phyloP scores from a whole-genome alignment of 2,113 vertebrate species.

The Sitta europaea region DNA sequence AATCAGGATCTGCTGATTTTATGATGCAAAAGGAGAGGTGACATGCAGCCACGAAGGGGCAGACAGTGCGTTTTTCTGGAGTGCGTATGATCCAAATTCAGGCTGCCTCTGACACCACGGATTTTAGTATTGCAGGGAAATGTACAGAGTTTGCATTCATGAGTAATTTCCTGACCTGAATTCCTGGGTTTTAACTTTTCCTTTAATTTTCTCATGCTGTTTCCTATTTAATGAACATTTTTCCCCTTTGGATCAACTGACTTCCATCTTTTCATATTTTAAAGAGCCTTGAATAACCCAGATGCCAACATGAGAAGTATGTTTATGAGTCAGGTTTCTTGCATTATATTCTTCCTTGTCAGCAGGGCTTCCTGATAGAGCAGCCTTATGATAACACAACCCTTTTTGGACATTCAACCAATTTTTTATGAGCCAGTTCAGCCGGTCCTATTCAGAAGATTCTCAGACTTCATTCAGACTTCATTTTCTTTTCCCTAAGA shows the following conservation, averaged over 20 bases:
- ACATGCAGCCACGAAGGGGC: background rate
- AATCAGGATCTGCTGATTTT: background rate
- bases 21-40: background rate
- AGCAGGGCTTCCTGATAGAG: background rate
- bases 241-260: background rate
- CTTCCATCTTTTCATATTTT: background rate
- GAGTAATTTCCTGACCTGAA: background rate
- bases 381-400: background rate
- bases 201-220: constrained; percentile 5
- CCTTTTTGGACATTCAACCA: background rate
- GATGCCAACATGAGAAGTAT: background rate
- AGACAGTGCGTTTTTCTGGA: fast-evolving
- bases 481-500: background rate
- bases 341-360: background rate
- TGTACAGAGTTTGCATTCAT: background rate
- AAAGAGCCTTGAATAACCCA: background rate
- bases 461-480: background rate
- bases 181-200: background rate
- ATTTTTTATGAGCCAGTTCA: background rate
- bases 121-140: background rate
- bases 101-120: background rate
- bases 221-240: background rate
- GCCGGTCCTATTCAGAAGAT: background rate
- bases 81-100: background rate
- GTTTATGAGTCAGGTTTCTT: constrained; percentile 2